Conservation (phyloP, 1,140 invertebrate genomes). For the Drosophila simulans region DNA sequence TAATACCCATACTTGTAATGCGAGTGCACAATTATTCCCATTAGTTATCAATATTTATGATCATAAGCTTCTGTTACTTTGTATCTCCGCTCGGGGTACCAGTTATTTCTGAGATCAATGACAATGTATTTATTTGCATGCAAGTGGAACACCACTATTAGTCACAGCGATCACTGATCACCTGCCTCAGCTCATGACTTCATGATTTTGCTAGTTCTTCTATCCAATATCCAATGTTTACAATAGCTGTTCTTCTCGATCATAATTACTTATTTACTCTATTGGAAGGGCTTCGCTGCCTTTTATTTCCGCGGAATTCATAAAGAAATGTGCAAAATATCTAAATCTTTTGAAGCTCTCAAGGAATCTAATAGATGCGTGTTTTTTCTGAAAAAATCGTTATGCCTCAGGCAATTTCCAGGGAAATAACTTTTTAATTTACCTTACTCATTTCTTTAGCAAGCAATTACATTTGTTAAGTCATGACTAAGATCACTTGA, state of each 20-base stretch:
- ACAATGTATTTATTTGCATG: conserved; percentile 14
- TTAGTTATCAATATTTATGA: conserved; percentile 33
- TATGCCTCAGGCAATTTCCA: not conserved
- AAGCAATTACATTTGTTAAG: not conserved
- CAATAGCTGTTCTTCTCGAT: too few relatives aligned
- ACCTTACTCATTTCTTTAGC: conserved; percentile 8
- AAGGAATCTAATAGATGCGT: too few relatives aligned
- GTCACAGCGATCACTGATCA: conserved; percentile 20
- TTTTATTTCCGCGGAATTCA: not conserved
- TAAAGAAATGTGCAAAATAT: not conserved
- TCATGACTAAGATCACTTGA: not conserved
- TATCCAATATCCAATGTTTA: too few relatives aligned
- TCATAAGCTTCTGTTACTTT: conserved; percentile 10
- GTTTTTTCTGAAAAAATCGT: not conserved
- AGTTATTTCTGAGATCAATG: conserved; percentile 18
- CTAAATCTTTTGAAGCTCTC: too few relatives aligned
- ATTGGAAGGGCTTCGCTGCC: too few relatives aligned
- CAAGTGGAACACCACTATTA: conserved; percentile 18
- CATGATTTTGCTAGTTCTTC: not conserved
- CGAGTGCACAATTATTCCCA: not conserved
- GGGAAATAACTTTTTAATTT: not conserved
- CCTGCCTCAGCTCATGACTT: conserved; percentile 5
- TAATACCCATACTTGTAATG: not conserved
- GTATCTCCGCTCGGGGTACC: not conserved
- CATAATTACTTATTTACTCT: too few relatives aligned